These are phyloP conservation scores for Lucilia sericata DNA, from an alignment of 1,140 invertebrate genomes.

Conservation along the genomic window DNA sequence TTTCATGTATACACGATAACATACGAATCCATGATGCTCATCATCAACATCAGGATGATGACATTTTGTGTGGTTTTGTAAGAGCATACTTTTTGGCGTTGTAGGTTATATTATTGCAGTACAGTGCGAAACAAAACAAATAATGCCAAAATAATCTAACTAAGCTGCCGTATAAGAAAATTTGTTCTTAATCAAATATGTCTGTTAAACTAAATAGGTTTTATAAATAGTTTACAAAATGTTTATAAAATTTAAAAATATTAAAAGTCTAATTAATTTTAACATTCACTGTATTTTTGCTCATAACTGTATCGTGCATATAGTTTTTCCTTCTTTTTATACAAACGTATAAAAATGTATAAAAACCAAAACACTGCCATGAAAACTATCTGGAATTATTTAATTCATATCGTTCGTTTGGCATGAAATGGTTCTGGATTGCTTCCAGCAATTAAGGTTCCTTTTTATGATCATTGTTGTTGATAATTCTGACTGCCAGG, in stretches of 20 bases:
- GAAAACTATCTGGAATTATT: background rate
- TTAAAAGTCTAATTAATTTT: too few species aligned
- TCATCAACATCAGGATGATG: background rate
- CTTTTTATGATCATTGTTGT: conserved; percentile 4
- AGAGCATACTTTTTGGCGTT: conserved; percentile 9
- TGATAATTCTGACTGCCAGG: background rate
- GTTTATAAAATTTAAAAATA: too few species aligned
- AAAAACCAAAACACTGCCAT: background rate
- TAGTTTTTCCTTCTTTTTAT: background rate
- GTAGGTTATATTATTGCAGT: background rate
- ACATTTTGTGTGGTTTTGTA: conserved; percentile 15
- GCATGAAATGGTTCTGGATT: background rate
- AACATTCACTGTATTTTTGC: background rate
- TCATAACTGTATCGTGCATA: background rate
- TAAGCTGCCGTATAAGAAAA: background rate
- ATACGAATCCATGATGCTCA: background rate
- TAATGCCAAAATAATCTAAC: background rate
- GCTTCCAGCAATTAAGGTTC: background rate
- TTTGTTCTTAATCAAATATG: background rate
- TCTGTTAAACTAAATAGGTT: too few species aligned
- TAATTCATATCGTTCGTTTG: background rate
- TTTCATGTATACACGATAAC: background rate
- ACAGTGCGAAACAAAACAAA: too few species aligned
- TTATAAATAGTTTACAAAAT: too few species aligned
- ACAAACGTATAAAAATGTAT: background rate